Percentiles rank a stretch among this genome's conserved stretches.
Evolutionary conservation across 2,888 invertebrate species (phyloP).

Genomic region (Petrolisthes manimaculis): DNA sequence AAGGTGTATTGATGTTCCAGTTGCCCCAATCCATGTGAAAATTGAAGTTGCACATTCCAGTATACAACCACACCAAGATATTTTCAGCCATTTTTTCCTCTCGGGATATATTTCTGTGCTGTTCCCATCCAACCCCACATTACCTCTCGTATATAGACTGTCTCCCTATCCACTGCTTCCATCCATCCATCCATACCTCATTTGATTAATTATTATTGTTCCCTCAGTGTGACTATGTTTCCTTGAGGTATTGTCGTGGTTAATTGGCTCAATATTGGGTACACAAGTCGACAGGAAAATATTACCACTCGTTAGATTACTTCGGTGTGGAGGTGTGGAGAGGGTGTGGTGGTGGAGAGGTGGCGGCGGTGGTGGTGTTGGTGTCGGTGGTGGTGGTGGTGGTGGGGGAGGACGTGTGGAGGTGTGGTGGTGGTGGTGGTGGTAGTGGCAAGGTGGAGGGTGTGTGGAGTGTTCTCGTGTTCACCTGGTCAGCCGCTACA

Average conservation of each 20-base stretch:
- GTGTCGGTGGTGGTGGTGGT: slow-evolving; percentile 11
- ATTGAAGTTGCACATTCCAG: too few relatives aligned
- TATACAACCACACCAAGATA: too few relatives aligned
- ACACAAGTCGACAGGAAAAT: too few relatives aligned
- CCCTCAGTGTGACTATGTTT: too few relatives aligned
- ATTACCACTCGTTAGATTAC: not conserved
- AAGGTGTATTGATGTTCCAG: too few relatives aligned
- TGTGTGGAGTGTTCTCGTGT: slow-evolving; percentile 34
- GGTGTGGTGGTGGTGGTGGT: slow-evolving; percentile 32
- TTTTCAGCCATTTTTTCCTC: too few relatives aligned
- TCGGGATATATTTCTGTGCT: too few relatives aligned
- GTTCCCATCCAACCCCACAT: too few relatives aligned
- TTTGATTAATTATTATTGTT: too few relatives aligned
- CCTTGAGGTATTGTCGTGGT: too few relatives aligned
- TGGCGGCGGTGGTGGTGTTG: not conserved
- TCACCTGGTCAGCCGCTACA: slow-evolving; percentile 41
- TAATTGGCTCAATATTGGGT: too few relatives aligned
- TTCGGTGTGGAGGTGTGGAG: slow-evolving; percentile 18
- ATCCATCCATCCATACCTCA: not conserved
- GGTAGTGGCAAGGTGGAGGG: slow-evolving; percentile 38
- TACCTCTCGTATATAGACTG: not conserved
- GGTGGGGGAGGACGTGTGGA: slow-evolving; percentile 39
- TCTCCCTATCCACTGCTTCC: not conserved
- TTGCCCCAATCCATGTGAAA: too few relatives aligned
- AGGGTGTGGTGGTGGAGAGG: slow-evolving; percentile 1